These are phyloP conservation scores for Eidolon helvum DNA, from an alignment of 2,113 vertebrate genomes.

Conservation along the genomic window DNA sequence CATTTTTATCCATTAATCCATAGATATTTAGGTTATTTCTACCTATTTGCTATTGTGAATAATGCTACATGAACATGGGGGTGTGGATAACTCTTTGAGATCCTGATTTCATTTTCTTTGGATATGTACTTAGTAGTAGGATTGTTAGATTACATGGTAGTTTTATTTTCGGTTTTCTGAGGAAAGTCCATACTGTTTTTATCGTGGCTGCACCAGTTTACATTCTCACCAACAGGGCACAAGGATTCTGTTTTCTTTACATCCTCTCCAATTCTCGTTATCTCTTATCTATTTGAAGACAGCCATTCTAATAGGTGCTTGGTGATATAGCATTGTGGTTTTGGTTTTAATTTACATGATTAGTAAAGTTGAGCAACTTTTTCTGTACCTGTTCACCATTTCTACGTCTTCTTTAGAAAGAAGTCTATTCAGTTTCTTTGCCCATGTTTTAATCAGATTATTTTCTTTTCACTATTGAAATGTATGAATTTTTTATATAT, in stretches of 20 bases:
- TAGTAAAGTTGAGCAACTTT: background rate
- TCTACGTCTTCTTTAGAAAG: background rate
- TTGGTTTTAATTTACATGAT: background rate
- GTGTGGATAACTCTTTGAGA: background rate
- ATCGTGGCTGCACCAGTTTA: background rate
- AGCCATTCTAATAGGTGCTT: background rate
- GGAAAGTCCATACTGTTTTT: background rate
- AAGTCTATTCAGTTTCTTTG: background rate
- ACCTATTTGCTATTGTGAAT: background rate
- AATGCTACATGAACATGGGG: background rate
- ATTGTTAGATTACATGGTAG: background rate
- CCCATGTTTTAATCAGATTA: background rate
- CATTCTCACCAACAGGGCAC: background rate
- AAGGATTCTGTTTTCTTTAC: background rate
- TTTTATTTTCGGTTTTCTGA: background rate
- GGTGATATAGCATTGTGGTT: background rate
- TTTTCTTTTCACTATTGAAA: background rate
- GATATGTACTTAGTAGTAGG: background rate
- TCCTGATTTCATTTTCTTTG: background rate
- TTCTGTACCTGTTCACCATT: background rate
- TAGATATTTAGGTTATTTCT: background rate
- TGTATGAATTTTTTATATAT: background rate
- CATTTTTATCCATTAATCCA: background rate
- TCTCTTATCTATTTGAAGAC: background rate
- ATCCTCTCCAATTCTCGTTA: background rate